Evolutionary conservation across 2,113 vertebrate genomes (phyloP), one percentile per base, ranked within the genome.

Genomic region (Psammodynastes pulverulentus): DNA sequence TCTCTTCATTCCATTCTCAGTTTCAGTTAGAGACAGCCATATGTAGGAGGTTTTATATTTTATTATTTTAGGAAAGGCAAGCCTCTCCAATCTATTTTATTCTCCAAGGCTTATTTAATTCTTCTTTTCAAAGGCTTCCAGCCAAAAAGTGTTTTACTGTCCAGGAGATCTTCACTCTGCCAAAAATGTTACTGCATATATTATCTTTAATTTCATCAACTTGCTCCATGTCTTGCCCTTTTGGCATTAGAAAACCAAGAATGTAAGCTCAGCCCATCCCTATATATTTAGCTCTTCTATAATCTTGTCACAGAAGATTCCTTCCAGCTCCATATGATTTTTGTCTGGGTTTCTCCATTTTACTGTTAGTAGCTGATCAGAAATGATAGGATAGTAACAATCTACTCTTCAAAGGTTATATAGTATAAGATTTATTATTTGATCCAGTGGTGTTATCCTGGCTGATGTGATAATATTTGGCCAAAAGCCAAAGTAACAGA

Each of bases 241-340:
- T n/a, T 93, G 6, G 13, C 43, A 88, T 94, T 93, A 95, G 58
- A 49, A 90, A 53, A 19, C 89, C 79, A 49, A 52, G 92, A 46
- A 67, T 87, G 54, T 90, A 49, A 84, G 43, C 58, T 87, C 90
- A 54, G 49, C 19, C 84, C 84, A 3, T 88, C 87, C 87, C 23
- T 67, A 84, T 67, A 56, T 90, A 91, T 86, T 95, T 95, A 90
- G 90, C 53, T 90, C 34, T 94, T 39, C 90, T 43, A n/a, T n/a
- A 93, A n/a, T 94, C 19, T 87, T 93, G 94, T 45, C 56, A 86
- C 53, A 85, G 87, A 91, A 94, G 91, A 94, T 86, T 93, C 51
- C 56, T 3, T 90, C 58, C 24, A 23, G 13, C 39, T 4, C 0
- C 3, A 90, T 56, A 88, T 93, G 94, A 29, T 51, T 90, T 91